Percentiles rank a stretch among this genome's conserved stretches.
phyloP scores from a whole-genome alignment of 1,140 invertebrate species.

The Penaeus vannamei region DNA sequence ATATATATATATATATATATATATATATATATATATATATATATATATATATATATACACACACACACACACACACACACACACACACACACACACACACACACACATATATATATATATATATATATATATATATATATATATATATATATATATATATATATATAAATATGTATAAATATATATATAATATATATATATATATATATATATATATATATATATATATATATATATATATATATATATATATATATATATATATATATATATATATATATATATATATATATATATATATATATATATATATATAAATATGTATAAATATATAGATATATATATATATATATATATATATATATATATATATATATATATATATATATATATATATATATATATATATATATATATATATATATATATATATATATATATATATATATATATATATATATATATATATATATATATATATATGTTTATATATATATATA shows the following conservation, averaged over 20 bases:
- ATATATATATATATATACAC: slow-evolving; percentile 21
- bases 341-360: too few relatives aligned
- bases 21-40: slow-evolving; percentile 28
- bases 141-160: background rate
- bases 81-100: background rate
- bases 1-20: slow-evolving; percentile 2
- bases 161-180: background rate
- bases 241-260: background rate
- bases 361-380: too few relatives aligned
- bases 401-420: too few relatives aligned
- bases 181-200: background rate
- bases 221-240: slow-evolving; percentile 30
- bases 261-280: background rate
- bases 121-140: slow-evolving; percentile 23
- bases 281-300: too few relatives aligned
- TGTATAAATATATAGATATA: too few relatives aligned
- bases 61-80: background rate
- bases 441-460: too few relatives aligned
- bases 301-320: too few relatives aligned
- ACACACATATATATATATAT: slow-evolving; percentile 8
- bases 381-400: too few relatives aligned
- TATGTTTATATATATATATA: too few relatives aligned
- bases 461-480: too few relatives aligned
- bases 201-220: slow-evolving; percentile 18
- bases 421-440: too few relatives aligned